phyloP scores from a whole-genome alignment of 2,797 vertebrate genomes.

The Petrocephalus sullivani region DNA sequence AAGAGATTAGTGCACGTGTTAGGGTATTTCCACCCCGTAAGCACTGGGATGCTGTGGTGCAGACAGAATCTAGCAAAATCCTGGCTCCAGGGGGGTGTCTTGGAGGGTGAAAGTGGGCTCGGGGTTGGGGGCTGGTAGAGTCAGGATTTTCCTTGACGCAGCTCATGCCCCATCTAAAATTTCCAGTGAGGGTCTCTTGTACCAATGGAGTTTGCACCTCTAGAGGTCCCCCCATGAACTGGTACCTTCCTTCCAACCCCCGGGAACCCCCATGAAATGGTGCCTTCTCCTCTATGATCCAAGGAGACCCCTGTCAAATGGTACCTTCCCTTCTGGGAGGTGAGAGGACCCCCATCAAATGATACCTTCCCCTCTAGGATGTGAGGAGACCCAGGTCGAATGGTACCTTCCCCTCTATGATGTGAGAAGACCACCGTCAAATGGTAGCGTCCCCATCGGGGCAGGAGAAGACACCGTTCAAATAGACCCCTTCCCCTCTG shows the following conservation, averaged over 20 bases:
- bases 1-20: background rate
- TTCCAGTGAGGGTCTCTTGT: background rate
- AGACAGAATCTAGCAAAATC: background rate
- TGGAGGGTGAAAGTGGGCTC: too few relatives aligned
- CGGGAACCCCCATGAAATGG: background rate
- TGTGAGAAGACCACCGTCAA: too few relatives aligned
- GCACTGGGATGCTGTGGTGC: background rate
- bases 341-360: background rate
- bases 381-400: background rate
- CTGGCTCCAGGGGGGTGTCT: background rate
- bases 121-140: too few relatives aligned
- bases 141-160: too few relatives aligned
- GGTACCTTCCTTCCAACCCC: too few relatives aligned
- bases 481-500: slow-evolving; percentile 75
- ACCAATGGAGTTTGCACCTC: background rate
- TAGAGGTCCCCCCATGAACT: background rate
- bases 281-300: background rate
- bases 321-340: background rate
- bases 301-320: background rate
- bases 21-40: background rate
- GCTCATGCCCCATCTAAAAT: background rate
- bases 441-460: too few relatives aligned
- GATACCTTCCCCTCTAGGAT: background rate
- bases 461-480: too few relatives aligned
- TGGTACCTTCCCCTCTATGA: too few relatives aligned